phyloP scores from a whole-genome alignment of 2,113 vertebrate species.

The Psittacara wagleri region DNA sequence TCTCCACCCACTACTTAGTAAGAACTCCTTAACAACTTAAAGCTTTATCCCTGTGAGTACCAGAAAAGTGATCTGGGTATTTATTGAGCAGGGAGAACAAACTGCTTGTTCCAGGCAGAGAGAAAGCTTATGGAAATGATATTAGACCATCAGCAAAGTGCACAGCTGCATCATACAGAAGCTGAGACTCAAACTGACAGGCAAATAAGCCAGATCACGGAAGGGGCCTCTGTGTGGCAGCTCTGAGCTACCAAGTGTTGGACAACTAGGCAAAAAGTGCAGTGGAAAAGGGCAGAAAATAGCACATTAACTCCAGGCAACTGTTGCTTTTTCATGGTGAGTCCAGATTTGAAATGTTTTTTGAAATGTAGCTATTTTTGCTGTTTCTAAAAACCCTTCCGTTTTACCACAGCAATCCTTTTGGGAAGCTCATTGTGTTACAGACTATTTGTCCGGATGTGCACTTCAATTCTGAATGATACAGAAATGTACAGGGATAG shows the following conservation, averaged over 20 bases:
- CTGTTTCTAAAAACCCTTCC: constrained; percentile 50
- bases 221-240: constrained; percentile 80
- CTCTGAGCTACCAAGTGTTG: constrained; percentile 75
- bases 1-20: constrained; percentile 86
- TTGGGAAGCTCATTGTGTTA: constrained; percentile 39
- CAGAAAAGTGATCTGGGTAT: constrained; percentile 64
- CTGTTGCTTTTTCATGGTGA: constrained; percentile 79
- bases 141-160: constrained; percentile 77
- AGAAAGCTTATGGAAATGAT: constrained; percentile 68
- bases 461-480: background rate
- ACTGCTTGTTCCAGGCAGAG: constrained; percentile 57
- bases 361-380: constrained; percentile 54
- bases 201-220: constrained; percentile 76
- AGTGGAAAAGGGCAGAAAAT: constrained; percentile 76
- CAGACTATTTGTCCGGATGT: constrained; percentile 49
- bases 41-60: constrained; percentile 65
- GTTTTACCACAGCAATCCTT: constrained; percentile 22
- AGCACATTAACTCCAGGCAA: constrained; percentile 71
- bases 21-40: constrained; percentile 76
- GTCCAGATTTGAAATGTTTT: constrained; percentile 68
- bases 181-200: constrained; percentile 80
- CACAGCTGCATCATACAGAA: constrained; percentile 84
- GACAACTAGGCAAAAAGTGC: constrained; percentile 77
- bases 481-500: background rate
- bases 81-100: constrained; percentile 59